A percentile compares a stretch with the other conserved stretches of the same genome.
These are phyloP conservation scores for Polyommatus icarus DNA, from an alignment of 2,888 invertebrate genomes.

Conservation along the genomic window DNA sequence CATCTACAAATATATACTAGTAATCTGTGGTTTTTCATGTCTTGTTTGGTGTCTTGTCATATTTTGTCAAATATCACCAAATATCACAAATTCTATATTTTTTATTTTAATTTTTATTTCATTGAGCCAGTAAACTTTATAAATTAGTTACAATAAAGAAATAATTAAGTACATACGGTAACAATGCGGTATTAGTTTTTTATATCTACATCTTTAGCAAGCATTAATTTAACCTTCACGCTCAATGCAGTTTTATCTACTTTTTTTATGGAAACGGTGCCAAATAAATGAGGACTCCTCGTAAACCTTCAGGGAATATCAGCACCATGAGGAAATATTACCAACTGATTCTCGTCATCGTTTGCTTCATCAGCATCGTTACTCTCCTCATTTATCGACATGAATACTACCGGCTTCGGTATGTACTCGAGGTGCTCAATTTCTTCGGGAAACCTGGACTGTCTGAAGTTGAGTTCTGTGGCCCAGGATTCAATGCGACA, in stretches of 20 bases:
- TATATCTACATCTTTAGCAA: not conserved
- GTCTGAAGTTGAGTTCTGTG: constrained; percentile 76
- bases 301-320: constrained; percentile 60
- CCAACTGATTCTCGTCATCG: constrained; percentile 85
- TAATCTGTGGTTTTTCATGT: too few relatives aligned
- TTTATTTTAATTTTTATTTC: too few relatives aligned
- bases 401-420: constrained; percentile 90
- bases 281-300: constrained; percentile 66
- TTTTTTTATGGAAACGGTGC: not conserved
- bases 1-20: too few relatives aligned
- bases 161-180: too few relatives aligned
- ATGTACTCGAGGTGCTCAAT: constrained; percentile 91
- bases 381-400: constrained; percentile 90
- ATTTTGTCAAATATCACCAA: too few relatives aligned
- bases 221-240: not conserved
- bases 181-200: not conserved
- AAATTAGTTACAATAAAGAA: too few relatives aligned
- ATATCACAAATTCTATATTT: too few relatives aligned
- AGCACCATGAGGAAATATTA: constrained; percentile 91
- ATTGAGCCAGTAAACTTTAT: too few relatives aligned
- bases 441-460: constrained; percentile 88
- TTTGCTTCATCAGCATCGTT: constrained; percentile 86
- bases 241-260: not conserved
- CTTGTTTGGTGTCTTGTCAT: too few relatives aligned
- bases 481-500: constrained; percentile 76